Evolutionary conservation across 1,140 invertebrate genomes (phyloP).

Genomic region (Eriosoma lanigerum): DNA sequence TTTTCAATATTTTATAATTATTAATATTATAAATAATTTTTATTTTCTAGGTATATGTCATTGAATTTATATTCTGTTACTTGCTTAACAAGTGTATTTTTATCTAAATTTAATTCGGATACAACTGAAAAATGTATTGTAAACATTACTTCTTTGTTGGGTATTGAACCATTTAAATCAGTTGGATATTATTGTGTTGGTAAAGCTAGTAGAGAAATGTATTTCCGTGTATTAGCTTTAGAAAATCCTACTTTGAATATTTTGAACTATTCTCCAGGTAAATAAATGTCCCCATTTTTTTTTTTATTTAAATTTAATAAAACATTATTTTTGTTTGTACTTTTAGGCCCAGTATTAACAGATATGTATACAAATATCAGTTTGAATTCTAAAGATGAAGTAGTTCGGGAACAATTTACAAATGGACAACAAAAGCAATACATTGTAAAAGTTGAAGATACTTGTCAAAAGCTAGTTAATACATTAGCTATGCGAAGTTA

Average conservation of each 20-base stretch:
- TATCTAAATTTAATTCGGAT: constrained; percentile 62
- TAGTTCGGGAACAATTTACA: constrained; percentile 66
- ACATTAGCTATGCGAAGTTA: constrained; percentile 74
- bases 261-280: constrained; percentile 88
- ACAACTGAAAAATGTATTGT: constrained; percentile 66
- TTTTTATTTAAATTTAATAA: no score
- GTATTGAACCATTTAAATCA: constrained; percentile 72
- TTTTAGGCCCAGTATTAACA: constrained; percentile 74
- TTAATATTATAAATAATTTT: no score
- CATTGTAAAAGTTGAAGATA: constrained; percentile 74
- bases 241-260: constrained; percentile 78
- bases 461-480: constrained; percentile 71
- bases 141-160: constrained; percentile 86
- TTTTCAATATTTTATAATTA: no score
- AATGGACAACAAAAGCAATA: constrained; percentile 63
- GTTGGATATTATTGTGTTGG: constrained; percentile 81
- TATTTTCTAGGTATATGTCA: constrained; percentile 55
- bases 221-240: constrained; percentile 77
- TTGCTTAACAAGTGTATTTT: constrained; percentile 75
- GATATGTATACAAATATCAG: constrained; percentile 75
- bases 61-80: constrained; percentile 62
- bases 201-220: constrained; percentile 91
- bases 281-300: background rate
- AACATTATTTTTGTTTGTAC: background rate
- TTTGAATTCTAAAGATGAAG: constrained; percentile 63